Percentiles rank a stretch among this genome's conserved stretches.
These are phyloP conservation scores for Caenorhabditis sp. DNA, from an alignment of 2,888 invertebrate species.

Conservation along the genomic window DNA sequence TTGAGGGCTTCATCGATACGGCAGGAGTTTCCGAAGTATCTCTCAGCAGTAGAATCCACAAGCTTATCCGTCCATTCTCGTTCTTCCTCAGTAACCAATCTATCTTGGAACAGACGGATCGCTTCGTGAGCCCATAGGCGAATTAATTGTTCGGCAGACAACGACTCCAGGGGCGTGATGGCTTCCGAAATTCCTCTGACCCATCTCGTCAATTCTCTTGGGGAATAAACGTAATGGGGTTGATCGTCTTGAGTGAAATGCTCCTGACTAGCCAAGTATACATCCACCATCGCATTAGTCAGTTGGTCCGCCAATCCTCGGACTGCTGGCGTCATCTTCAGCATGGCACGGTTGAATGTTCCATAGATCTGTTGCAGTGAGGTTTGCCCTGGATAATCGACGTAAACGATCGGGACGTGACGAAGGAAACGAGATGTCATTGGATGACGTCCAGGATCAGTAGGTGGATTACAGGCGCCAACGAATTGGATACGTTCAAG, in stretches of 20 bases:
- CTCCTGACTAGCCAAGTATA: constrained; percentile 94
- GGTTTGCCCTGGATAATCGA: constrained; percentile 98
- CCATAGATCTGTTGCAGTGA: constrained; percentile 96
- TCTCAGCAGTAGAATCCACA: constrained; percentile 91
- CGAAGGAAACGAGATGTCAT: constrained; percentile 86
- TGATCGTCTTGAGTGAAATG: constrained; percentile 99
- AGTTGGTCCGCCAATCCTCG: constrained; percentile 96
- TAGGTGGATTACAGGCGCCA: constrained; percentile 99
- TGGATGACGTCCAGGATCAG: constrained; percentile 92
- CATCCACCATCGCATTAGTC: constrained; percentile 99
- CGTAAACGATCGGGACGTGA: constrained; percentile 98
- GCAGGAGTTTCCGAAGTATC: constrained; percentile 91
- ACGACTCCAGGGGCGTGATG: constrained; percentile 93
- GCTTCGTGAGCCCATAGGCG: constrained; percentile 99
- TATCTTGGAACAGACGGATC: constrained; percentile 93
- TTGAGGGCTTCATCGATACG: constrained; percentile 88
- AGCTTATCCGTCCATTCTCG: constrained; percentile 98
- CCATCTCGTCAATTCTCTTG: constrained; percentile 98
- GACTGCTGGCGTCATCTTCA: constrained; percentile 93
- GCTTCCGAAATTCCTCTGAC: constrained; percentile 99
- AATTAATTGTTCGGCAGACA: constrained; percentile 95
- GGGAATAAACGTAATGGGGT: constrained; percentile 99
- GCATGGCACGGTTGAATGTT: constrained; percentile 97
- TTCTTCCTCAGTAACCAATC: constrained; percentile 93
- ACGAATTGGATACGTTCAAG: constrained; percentile 99